phyloP scores from a whole-genome alignment of 2,797 vertebrate genomes.

The Anolis apletophallus region DNA sequence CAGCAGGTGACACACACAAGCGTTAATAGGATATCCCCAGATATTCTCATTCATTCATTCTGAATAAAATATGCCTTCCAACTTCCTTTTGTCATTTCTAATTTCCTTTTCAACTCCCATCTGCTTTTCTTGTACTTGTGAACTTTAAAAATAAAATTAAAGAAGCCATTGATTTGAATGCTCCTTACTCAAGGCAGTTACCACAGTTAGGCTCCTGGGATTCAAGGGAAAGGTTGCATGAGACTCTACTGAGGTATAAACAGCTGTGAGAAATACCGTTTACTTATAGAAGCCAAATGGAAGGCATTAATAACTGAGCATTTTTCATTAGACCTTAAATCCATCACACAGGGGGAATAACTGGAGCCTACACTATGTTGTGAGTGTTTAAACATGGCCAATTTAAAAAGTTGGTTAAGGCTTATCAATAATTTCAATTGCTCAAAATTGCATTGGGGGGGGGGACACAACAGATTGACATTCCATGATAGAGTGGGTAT shows the following conservation, averaged over 20 bases:
- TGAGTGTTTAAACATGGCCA: neutral
- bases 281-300: conserved; percentile 54
- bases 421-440: conserved; percentile 17
- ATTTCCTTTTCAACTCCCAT: conserved; percentile 64
- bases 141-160: conserved; percentile 46
- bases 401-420: neutral
- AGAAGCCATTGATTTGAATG: conserved; percentile 61
- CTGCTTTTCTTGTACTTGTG: conserved; percentile 66
- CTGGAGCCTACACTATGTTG: neutral
- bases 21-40: conserved; percentile 61
- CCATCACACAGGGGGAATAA: neutral
- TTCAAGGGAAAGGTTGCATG: conserved; percentile 56
- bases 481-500: neutral
- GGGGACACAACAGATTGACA: neutral
- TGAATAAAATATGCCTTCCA: conserved; percentile 63
- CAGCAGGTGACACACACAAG: conserved; percentile 12
- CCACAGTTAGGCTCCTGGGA: conserved; percentile 61
- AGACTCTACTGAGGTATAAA: conserved; percentile 64
- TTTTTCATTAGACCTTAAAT: conserved; percentile 68
- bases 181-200: conserved; percentile 59
- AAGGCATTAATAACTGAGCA: conserved; percentile 60
- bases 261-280: conserved; percentile 73
- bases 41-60: conserved; percentile 68
- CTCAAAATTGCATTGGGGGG: neutral
- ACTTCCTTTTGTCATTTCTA: conserved; percentile 66